These are phyloP conservation scores for Drosophila tsacasi DNA, from an alignment of 1,140 invertebrate species.

Conservation along the genomic window DNA sequence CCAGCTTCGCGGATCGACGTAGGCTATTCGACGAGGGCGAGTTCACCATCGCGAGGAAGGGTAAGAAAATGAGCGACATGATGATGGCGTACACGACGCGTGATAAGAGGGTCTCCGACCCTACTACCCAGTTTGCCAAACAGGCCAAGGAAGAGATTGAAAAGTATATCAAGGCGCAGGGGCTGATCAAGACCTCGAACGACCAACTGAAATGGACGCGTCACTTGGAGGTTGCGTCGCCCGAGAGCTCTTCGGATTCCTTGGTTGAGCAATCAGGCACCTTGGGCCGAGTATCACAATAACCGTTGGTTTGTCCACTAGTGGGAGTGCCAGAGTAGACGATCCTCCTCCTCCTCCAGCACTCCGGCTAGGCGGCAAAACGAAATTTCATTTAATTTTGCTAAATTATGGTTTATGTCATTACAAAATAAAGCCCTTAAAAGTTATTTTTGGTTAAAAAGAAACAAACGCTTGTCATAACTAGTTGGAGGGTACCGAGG, in stretches of 20 bases:
- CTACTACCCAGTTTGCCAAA: neutral
- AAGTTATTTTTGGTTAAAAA: too few species aligned
- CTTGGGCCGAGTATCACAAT: neutral
- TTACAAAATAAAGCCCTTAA: neutral
- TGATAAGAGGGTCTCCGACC: neutral
- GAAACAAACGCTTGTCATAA: too few species aligned
- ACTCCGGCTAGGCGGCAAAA: slow-evolving; percentile 4
- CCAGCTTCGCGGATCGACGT: slow-evolving; percentile 38
- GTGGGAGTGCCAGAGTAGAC: neutral
- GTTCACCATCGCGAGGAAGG: slow-evolving; percentile 56
- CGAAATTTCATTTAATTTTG: neutral
- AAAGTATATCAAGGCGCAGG: slow-evolving; percentile 34
- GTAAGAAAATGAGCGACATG: slow-evolving; percentile 38
- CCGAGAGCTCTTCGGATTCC: neutral
- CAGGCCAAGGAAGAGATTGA: slow-evolving; percentile 31
- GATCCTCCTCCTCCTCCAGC: neutral
- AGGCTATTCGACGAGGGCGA: slow-evolving; percentile 38
- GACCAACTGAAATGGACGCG: slow-evolving; percentile 15
- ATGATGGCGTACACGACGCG: slow-evolving; percentile 13
- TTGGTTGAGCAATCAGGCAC: neutral
- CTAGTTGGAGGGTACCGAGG: neutral
- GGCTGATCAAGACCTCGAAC: slow-evolving; percentile 29
- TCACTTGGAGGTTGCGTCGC: neutral
- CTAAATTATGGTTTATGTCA: slow-evolving; percentile 10
- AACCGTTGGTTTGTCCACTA: neutral